Base-by-base conservation (phyloP, 2,888 invertebrate species). In the Cheilosia vulpina region DNA sequence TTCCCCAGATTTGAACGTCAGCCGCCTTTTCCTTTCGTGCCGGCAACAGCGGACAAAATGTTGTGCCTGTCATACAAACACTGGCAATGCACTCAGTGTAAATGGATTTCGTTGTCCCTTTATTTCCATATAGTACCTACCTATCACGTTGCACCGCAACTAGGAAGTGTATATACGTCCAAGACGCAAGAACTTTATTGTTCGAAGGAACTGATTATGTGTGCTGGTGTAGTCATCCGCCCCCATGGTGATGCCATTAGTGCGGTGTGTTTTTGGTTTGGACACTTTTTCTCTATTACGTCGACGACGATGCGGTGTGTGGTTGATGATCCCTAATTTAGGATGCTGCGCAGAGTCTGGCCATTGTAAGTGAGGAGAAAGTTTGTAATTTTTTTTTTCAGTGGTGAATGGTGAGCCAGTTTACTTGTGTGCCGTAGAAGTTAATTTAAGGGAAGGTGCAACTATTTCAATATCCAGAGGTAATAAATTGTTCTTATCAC, bases 71-170 rank as follows among this genome's bases (percentile, higher is more conserved):
- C 58, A 55, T 75, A 41, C 41, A 60, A 65, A 43, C 73, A 68
- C 80, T 63, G 34, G 53, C 65, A 65, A 77, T 85, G 66, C 81
- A 76, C 75, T 85, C 76, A 72, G 72, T 55, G 72, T 72, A 81
- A 85, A 81, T 81, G 85, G 81, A 76, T 81, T 81, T 85, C 65
- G 66, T 68, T 76, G 65, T 81, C 55, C 66, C 62, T 85, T 85
- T 81, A 71, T 85, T 52, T 60, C 7, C 31, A 13, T 57, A 31
- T 13, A 38, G 43, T 57, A 41, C n/a, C n/a, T 13, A 38, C 47
- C 69, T 71, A 66, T 71, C 76, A 66, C 57, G 52, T 50, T 72
- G 34, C 62, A 24, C 65, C 69, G 75, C 71, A 81, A 85, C 45
- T 65, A 79, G 84, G 84, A 84, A 84, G 79, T 69, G 66, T 50